These are phyloP conservation scores for Saimiri boliviensis DNA, from an alignment of 2,113 vertebrate genomes.

Conservation along the genomic window DNA sequence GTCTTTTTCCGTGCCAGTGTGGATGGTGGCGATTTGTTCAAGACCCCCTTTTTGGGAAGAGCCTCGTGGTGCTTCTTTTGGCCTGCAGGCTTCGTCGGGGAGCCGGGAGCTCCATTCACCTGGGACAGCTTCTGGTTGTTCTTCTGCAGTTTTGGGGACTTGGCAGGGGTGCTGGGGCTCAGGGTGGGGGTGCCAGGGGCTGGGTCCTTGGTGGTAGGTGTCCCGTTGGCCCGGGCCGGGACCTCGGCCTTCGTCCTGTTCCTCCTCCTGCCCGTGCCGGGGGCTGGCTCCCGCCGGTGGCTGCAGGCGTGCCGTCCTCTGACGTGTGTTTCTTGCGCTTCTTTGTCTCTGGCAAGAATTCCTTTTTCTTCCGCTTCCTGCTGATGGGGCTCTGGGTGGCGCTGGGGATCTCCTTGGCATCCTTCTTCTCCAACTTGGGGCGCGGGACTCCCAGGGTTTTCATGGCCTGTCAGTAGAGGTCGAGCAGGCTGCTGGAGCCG, in stretches of 20 bases:
- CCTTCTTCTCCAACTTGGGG: constrained; percentile 89
- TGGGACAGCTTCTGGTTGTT: constrained; percentile 14
- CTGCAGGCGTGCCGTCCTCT: background rate
- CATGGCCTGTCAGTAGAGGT: constrained; percentile 94
- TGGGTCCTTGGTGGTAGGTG: background rate
- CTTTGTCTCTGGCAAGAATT: constrained; percentile 94
- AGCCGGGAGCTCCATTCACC: background rate
- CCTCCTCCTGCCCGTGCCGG: constrained; percentile 55
- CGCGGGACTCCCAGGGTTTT: constrained; percentile 88
- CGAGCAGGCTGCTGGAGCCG: constrained; percentile 85
- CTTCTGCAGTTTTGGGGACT: constrained; percentile 29
- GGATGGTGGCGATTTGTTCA: background rate
- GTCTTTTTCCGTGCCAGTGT: constrained; percentile 18
- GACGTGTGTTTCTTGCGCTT: constrained; percentile 91
- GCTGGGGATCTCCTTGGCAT: constrained; percentile 55
- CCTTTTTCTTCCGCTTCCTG: constrained; percentile 90
- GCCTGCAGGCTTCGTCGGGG: background rate
- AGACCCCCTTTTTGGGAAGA: constrained; percentile 3
- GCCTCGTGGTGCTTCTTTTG: constrained; percentile 21
- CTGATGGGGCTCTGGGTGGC: background rate
- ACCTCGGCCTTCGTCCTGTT: background rate
- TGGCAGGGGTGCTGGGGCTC: background rate
- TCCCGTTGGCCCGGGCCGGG: background rate
- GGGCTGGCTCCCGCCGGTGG: background rate
- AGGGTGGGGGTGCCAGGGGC: background rate